These are phyloP conservation scores for Pemphredon lugubris DNA, from an alignment of 2,888 invertebrate species.

Conservation along the genomic window DNA sequence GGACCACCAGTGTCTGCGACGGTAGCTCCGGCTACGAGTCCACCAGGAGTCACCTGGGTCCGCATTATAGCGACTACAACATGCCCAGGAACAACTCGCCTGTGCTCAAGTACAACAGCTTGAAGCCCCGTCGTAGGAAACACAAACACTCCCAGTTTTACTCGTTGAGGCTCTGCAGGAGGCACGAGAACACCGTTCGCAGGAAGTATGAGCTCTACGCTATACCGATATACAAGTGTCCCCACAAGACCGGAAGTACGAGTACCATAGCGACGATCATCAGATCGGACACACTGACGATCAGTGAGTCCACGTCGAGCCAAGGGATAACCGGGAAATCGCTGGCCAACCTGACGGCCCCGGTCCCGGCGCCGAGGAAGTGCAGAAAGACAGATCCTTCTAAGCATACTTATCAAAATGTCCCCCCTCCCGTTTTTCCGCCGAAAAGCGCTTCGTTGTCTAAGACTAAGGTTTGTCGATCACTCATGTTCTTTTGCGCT, in stretches of 20 bases:
- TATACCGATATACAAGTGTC: conserved; percentile 77
- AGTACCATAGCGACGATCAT: conserved; percentile 70
- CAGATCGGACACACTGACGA: conserved; percentile 59
- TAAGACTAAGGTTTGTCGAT: conserved; percentile 75
- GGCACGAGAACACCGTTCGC: conserved; percentile 68
- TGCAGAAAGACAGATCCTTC: conserved; percentile 73
- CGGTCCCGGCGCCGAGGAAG: conserved; percentile 73
- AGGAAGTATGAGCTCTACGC: conserved; percentile 76
- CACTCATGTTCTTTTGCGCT: conserved; percentile 59
- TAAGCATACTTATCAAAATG: conserved; percentile 83
- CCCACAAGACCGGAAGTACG: conserved; percentile 69
- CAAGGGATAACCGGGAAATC: conserved; percentile 1
- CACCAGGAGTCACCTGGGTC: conserved; percentile 80
- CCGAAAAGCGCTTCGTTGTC: conserved; percentile 66
- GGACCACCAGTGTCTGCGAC: conserved; percentile 73
- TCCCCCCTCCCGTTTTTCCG: conserved; percentile 82
- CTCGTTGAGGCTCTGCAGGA: conserved; percentile 71
- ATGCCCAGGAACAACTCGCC: conserved; percentile 78
- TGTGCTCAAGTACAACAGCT: conserved; percentile 76
- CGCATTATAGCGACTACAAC: conserved; percentile 78
- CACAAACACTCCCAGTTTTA: conserved; percentile 72
- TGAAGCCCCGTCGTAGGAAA: conserved; percentile 77
- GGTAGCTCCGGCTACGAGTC: conserved; percentile 82
- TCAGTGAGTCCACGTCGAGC: conserved; percentile 36
- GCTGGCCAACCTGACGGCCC: conserved; percentile 33